Base-by-base conservation (phyloP, 2,888 invertebrate species). In the Yponomeuta malinellus region DNA sequence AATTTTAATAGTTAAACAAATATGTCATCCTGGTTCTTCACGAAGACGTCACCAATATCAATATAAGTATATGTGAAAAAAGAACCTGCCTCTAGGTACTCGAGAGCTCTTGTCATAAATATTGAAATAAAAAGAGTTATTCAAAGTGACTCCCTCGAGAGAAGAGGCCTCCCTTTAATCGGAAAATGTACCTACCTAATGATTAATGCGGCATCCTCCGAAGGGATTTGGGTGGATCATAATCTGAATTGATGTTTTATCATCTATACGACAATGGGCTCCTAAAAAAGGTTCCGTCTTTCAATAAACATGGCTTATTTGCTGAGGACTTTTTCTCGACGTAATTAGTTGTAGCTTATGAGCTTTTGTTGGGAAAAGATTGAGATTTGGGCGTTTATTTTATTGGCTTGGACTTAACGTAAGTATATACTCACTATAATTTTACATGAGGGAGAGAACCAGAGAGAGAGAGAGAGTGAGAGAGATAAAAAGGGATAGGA, bases 241-340 rank as follows among this genome's bases (percentile, higher is more conserved):
- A 59, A 59, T 59, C 52, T 59, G 52, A 59, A 59, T 59, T 59
- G 15, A 59, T 59, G 52, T 59, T 59, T 59, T 59, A 59, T 59
- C 52, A 59, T 59, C 52, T 59, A 59, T 59, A 59, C 15, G 52
- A 59, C 52, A 59, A 59, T 59, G 15, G 52, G 15, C 52, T 59
- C 52, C 15, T 59, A 59, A 59, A 59, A 59, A 59, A 59, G 52
- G 52, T 59, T 59, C 52, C 52, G 52, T 59, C 52, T 59, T 59
- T 59, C 52, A 59, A 59, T 59, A 59, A 59, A 59, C 52, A 59
- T 59, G 52, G 52, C 15, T 59, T 15, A 59, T 59, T 15, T 59
- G 15, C 52, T 5, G 52, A 59, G 52, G 15, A 15, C 52, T 12
- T 59, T 59, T 59, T 59, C 1, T 59, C 52, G 15, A 12, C 15